These are phyloP conservation scores for Pyrgus malvae DNA, from an alignment of 2,888 invertebrate species.

Conservation along the genomic window DNA sequence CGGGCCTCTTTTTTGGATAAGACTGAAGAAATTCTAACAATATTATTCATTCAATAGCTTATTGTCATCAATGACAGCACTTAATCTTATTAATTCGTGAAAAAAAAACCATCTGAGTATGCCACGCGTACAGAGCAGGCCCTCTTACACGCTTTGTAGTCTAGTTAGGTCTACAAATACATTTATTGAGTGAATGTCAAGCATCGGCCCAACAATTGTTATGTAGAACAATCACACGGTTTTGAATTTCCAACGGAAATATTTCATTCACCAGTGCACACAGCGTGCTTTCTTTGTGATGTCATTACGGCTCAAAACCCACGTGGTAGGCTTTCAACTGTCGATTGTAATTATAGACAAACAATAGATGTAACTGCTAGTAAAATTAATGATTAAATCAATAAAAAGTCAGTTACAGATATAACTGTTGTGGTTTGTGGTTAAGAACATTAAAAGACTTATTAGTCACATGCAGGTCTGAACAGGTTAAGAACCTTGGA, in stretches of 20 bases:
- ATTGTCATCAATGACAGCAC: no score
- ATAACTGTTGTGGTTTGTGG: no score
- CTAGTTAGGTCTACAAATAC: not conserved
- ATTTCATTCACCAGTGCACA: conserved; percentile 43
- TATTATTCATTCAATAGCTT: no score
- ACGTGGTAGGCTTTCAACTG: not conserved
- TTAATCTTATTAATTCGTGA: no score
- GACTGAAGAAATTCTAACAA: no score
- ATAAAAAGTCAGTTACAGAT: no score
- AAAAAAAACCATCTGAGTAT: no score
- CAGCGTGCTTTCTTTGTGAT: conserved; percentile 26
- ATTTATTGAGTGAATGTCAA: conserved; percentile 3
- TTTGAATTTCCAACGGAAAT: conserved; percentile 49
- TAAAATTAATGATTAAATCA: not conserved
- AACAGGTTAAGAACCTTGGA: not conserved
- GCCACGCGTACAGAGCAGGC: no score
- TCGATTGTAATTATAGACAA: not conserved
- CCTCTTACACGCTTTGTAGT: no score
- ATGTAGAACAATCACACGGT: conserved; percentile 49
- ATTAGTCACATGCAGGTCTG: conserved; percentile 6
- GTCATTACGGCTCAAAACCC: conserved; percentile 10
- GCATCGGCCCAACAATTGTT: conserved; percentile 29
- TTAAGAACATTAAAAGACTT: not conserved
- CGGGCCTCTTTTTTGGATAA: no score
- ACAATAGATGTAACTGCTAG: no score